Conservation (phyloP, 2,888 invertebrate species). For the Anoncus sp. region DNA sequence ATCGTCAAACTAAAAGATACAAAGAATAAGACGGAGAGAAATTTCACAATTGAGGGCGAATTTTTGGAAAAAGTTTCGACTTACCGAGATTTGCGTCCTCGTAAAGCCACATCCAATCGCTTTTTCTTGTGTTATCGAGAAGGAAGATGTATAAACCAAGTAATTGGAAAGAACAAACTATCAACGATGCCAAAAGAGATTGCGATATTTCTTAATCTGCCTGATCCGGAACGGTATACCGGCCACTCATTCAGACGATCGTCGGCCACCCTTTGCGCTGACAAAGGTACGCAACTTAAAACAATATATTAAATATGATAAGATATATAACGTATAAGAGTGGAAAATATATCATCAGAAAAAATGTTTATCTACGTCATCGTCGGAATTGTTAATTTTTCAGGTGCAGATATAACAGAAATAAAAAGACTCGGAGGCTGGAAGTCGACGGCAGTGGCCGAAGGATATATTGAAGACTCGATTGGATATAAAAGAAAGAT, state of each 20-base stretch:
- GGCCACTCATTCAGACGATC: slow-evolving; percentile 45
- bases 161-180: slow-evolving; percentile 64
- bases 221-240: slow-evolving; percentile 46
- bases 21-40: slow-evolving; percentile 51
- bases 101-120: slow-evolving; percentile 30
- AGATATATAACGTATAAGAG: too few relatives aligned
- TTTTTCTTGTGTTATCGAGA: slow-evolving; percentile 59
- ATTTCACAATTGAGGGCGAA: slow-evolving; percentile 48
- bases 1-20: slow-evolving; percentile 48
- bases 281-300: slow-evolving; percentile 4
- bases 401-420: slow-evolving; percentile 29
- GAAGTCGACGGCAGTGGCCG: slow-evolving; percentile 20
- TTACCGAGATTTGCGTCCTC: slow-evolving; percentile 55
- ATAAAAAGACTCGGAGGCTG: slow-evolving; percentile 23
- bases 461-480: slow-evolving; percentile 7
- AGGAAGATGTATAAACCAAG: slow-evolving; percentile 56
- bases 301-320: too few relatives aligned
- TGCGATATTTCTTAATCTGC: slow-evolving; percentile 43
- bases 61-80: slow-evolving; percentile 44
- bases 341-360: not conserved
- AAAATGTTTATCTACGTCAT: not conserved
- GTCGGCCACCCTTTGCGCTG: slow-evolving; percentile 19
- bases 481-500: slow-evolving; percentile 24
- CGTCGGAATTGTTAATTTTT: slow-evolving; percentile 17
- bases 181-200: slow-evolving; percentile 59